A percentile compares a stretch with the other conserved stretches of the same genome.
These are phyloP conservation scores for Palythoa heliodiscus DNA, from an alignment of 92 coral and sea anemone species.

Conservation along the genomic window DNA sequence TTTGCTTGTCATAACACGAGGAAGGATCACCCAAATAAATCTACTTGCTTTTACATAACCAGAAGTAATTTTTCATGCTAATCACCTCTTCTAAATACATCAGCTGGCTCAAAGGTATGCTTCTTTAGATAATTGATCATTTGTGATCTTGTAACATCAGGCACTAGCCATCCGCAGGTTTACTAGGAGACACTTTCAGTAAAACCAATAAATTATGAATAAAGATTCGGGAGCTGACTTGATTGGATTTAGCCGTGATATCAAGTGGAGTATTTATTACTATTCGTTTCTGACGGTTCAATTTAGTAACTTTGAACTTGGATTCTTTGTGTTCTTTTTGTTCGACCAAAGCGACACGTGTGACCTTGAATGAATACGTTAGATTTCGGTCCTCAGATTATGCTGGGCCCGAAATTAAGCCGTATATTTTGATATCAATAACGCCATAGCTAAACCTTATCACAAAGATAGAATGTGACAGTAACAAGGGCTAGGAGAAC, in stretches of 20 bases:
- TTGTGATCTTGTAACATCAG: conserved; percentile 7
- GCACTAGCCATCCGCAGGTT: neutral
- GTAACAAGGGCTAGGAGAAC: neutral
- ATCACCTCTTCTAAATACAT: conserved; percentile 24
- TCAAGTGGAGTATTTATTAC: conserved; percentile 12
- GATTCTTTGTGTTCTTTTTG: conserved; percentile 9
- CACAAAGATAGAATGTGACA: conserved; percentile 38
- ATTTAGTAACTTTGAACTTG: neutral
- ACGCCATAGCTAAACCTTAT: conserved; percentile 3
- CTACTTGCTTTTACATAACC: conserved; percentile 21
- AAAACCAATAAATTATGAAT: conserved; percentile 20
- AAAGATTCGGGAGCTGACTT: neutral
- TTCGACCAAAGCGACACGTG: conserved; percentile 22
- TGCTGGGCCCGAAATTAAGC: neutral
- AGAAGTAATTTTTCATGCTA: conserved; percentile 26
- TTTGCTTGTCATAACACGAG: conserved; percentile 26
- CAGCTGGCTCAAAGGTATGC: conserved; percentile 21
- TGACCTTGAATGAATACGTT: conserved; percentile 14
- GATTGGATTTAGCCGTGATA: conserved; percentile 26
- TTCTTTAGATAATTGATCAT: conserved; percentile 17
- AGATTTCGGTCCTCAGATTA: neutral
- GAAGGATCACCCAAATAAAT: neutral
- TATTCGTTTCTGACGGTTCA: conserved; percentile 9
- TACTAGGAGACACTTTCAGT: neutral
- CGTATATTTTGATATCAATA: conserved; percentile 12